Conservation (phyloP, 2,888 invertebrate species). For the Chouioia cunea region DNA sequence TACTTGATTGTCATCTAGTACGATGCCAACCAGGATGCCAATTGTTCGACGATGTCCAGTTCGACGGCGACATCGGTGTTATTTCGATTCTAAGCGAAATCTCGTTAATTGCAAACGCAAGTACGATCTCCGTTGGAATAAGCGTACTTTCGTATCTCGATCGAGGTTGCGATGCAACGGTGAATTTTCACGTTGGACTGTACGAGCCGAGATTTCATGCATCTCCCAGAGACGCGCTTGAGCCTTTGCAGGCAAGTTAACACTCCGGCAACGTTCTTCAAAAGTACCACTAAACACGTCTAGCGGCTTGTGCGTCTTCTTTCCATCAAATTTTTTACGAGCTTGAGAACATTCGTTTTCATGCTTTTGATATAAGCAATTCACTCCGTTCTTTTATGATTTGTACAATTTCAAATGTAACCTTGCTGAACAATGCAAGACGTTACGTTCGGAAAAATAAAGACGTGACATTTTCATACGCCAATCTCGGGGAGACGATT, state of each 20-base stretch:
- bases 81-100: no score
- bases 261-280: slow-evolving; percentile 46
- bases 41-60: no score
- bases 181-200: slow-evolving; percentile 21
- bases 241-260: slow-evolving; percentile 49
- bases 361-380: no score
- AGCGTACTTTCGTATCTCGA: not conserved
- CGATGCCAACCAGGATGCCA: no score
- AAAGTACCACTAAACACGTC: slow-evolving; percentile 54
- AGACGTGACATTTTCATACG: no score
- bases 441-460: no score
- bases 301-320: slow-evolving; percentile 48
- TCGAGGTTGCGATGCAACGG: not conserved
- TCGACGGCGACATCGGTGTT: no score
- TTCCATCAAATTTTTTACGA: slow-evolving; percentile 47
- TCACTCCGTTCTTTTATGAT: slow-evolving; percentile 8
- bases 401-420: slow-evolving; percentile 1
- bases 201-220: slow-evolving; percentile 26
- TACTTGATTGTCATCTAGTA: no score
- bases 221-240: slow-evolving; percentile 14
- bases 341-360: slow-evolving; percentile 10
- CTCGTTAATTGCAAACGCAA: no score
- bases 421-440: no score
- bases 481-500: no score
- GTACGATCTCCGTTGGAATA: not conserved